These are phyloP conservation scores for Drosophila lini DNA, from an alignment of 1,140 invertebrate species.

Conservation along the genomic window DNA sequence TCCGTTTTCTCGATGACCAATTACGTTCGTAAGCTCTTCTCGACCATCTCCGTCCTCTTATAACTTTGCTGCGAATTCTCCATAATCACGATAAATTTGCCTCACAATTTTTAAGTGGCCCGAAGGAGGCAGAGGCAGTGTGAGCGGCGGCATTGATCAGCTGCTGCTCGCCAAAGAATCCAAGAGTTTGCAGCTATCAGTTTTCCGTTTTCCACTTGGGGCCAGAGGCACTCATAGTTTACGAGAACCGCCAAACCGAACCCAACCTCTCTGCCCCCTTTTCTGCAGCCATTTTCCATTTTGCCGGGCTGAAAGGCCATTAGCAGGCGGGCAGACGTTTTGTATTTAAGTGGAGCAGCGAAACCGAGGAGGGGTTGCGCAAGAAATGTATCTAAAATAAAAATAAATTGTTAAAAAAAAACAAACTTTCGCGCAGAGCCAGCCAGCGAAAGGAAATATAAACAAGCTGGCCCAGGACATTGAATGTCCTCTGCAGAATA, in stretches of 20 bases:
- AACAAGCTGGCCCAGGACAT: constrained; percentile 53
- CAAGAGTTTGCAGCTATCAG: constrained; percentile 50
- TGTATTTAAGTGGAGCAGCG: constrained; percentile 54
- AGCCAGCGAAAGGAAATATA: constrained; percentile 52
- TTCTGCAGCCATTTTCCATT: constrained; percentile 1
- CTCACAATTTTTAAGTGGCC: constrained; percentile 45
- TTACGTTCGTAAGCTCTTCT: constrained; percentile 24
- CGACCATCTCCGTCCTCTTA: constrained; percentile 4
- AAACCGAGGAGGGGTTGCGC: constrained; percentile 8
- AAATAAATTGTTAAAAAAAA: constrained; percentile 58
- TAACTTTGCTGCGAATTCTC: constrained; percentile 7
- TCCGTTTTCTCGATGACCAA: constrained; percentile 17
- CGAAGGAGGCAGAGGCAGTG: constrained; percentile 6
- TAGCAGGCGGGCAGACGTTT: constrained; percentile 57
- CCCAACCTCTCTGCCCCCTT: background rate
- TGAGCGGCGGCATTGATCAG: constrained; percentile 41
- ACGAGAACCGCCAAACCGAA: constrained; percentile 40
- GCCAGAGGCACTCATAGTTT: constrained; percentile 45
- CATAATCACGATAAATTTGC: constrained; percentile 53
- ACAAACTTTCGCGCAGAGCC: constrained; percentile 30
- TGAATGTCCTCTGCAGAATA: constrained; percentile 54
- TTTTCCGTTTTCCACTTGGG: constrained; percentile 43
- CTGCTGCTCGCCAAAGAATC: constrained; percentile 25
- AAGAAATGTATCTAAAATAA: constrained; percentile 54
- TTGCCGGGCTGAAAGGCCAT: constrained; percentile 40